Base-by-base conservation (phyloP, 2,113 vertebrate species). In the Xenopus borealis region DNA sequence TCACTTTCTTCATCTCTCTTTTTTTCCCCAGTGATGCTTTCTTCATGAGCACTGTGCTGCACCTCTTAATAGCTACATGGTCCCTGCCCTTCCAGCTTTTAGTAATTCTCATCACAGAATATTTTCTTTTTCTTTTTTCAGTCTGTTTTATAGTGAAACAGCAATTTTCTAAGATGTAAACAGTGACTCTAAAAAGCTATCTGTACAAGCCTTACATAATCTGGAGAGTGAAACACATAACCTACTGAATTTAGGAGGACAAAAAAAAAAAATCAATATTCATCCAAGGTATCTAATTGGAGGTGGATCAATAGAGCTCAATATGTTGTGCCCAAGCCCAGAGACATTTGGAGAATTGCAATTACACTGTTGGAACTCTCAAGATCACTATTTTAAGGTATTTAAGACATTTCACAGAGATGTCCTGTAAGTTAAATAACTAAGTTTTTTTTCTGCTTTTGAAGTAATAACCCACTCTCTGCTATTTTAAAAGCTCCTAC, bases 401-500 rank as follows among this genome's bases (percentile, higher is more conserved):
- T 55, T 63, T 7, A 33, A 33, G 23, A 40, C 30, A 6, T 9
- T 40, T 40, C 33, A 40, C 33, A 40, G 33, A 40, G 33, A 40
- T 9, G 7, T 13, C 30, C 16, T 33, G 47, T 40, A 30, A 17
- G 27, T 40, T 20, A 23, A 50, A 46, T 47, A 71, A 62, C 57
- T 30, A 62, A 40, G 33, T 58, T n/a, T 44, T 2, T 16, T 71
- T 55, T n/a, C 14, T 55, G 17, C 17, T 18, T 55, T 18, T 47
- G 57, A 19, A 33, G 44, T 73, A 40, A 67, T 74, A 74, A 74
- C 72, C 33, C n/a, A 66, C 66, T 57, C 44, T 73, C 18, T 73
- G 58, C 18, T 30, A 27, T 20, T 11, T 61, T 40, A 57, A 61
- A 66, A 50, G 16, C 53, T 55, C 53, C 14, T 47, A 18, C 61